phyloP scores from a whole-genome alignment of 2,888 invertebrate species.

The Eucera pruinosa region DNA sequence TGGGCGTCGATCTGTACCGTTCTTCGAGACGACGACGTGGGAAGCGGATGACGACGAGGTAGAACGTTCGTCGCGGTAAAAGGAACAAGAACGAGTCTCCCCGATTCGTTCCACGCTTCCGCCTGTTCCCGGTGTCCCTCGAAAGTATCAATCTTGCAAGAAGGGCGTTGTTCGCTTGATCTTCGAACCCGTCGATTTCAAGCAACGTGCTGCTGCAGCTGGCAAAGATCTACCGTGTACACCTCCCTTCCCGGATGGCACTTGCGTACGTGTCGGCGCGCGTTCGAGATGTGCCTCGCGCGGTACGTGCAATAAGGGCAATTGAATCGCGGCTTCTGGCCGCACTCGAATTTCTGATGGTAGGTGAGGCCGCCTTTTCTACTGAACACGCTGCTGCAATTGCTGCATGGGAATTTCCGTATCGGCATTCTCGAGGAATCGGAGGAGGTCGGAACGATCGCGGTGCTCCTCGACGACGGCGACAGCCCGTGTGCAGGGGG shows the following conservation, averaged over 20 bases:
- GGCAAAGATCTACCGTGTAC: conserved; percentile 67
- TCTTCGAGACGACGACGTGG: too few relatives aligned
- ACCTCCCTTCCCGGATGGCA: conserved; percentile 71
- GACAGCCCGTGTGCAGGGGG: neutral
- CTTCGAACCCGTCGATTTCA: conserved; percentile 26
- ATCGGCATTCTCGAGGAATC: conserved; percentile 5
- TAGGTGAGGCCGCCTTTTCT: conserved; percentile 73
- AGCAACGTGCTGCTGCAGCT: conserved; percentile 46
- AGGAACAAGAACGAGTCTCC: too few relatives aligned
- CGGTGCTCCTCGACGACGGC: neutral
- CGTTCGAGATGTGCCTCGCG: conserved; percentile 74
- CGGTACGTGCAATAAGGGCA: conserved; percentile 78
- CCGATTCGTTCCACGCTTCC: too few relatives aligned
- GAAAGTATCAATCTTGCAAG: neutral
- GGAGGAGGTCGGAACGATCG: neutral
- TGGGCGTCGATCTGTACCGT: conserved; percentile 40
- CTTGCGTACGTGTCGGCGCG: conserved; percentile 74
- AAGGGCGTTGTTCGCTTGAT: neutral
- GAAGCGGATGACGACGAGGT: neutral
- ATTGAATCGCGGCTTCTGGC: conserved; percentile 75
- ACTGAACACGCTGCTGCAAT: conserved; percentile 71
- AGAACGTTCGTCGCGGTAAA: neutral
- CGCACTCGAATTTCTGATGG: conserved; percentile 75
- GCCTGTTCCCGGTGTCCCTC: too few relatives aligned
- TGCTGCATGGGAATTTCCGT: conserved; percentile 68